These are phyloP conservation scores for Benthosema pterotum DNA, from an alignment of 2,797 vertebrate species.

Conservation along the genomic window DNA sequence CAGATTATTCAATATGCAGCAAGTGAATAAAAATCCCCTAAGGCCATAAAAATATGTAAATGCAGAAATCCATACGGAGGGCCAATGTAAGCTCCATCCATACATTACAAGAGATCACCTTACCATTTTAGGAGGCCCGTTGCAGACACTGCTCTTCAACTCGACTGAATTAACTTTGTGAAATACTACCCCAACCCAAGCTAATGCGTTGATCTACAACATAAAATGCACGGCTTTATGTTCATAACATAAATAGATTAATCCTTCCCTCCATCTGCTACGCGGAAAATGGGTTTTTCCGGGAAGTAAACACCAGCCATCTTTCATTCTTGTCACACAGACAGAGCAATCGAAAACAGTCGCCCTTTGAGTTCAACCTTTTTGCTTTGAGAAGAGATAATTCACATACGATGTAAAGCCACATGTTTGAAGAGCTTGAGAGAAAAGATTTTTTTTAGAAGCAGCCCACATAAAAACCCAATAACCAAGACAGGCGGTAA, in stretches of 20 bases:
- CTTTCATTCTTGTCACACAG: neutral
- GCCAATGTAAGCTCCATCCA: neutral
- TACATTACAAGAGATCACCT: constrained; percentile 49
- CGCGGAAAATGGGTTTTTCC: neutral
- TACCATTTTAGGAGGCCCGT: constrained; percentile 41
- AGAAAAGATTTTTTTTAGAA: neutral
- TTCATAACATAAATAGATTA: constrained; percentile 17
- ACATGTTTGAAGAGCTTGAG: constrained; percentile 1
- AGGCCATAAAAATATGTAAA: neutral
- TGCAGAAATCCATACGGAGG: constrained; percentile 4
- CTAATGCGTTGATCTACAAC: constrained; percentile 21
- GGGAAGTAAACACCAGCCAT: neutral
- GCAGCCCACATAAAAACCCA: constrained; percentile 4
- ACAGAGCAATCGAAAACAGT: constrained; percentile 14
- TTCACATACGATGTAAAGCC: constrained; percentile 20
- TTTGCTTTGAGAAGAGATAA: constrained; percentile 6
- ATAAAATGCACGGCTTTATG: constrained; percentile 2
- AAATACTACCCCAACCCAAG: constrained; percentile 13
- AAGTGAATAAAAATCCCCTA: neutral
- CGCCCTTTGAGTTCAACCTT: constrained; percentile 6
- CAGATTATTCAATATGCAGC: neutral
- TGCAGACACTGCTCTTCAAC: constrained; percentile 13
- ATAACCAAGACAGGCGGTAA: neutral
- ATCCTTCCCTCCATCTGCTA: constrained; percentile 8
- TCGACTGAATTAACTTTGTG: constrained; percentile 11